Evolutionary conservation across 2,113 vertebrate genomes (phyloP), one percentile per base, ranked within the genome.

Genomic region (Brienomyrus longianalis): DNA sequence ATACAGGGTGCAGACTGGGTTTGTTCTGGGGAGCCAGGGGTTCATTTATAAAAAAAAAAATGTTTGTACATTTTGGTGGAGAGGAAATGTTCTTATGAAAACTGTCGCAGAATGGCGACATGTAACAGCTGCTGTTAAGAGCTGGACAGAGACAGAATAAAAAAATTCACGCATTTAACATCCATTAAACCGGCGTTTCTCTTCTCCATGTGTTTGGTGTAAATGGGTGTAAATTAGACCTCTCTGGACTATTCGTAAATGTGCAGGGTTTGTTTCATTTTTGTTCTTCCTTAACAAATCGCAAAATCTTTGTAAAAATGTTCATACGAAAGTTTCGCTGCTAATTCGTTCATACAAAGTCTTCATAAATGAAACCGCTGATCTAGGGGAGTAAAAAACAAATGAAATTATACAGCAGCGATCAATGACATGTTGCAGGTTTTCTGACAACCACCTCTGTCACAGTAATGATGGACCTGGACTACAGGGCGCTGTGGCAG

Each of bases 401-500:
- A 66, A 62, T 62, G 2, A 62, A 62, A 66, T 27, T 66, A 3
- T 70, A 31, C 31, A 70, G n/a, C 62, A 70, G 27, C 10, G n/a
- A 70, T 31, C n/a, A 66, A 70, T 31, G 31, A 70, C 27, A 31
- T 66, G 23, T 66, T 66, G 8, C 59, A 11, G 10, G 10, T 31
- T 31, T 31, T 83, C 39, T 50, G 10, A 11, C 1, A 27, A 3
- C 27, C 35, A 15, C 35, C 21, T 87, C 7, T 89, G 43, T 86
- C 88, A 43, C 86, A 92, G 92, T 89, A 35, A 23, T 88, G 85
- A 90, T 62, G 11, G 70, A 43, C 35, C 2, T 3, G 39, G 77
- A 88, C 66, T 0, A 89, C 7, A 51, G 93, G 11, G 94, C 95
- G 0, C 0, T 97, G 31, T 97, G 96, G 97, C 91, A 95, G 89